Conservation (phyloP, 2,797 vertebrate species). For the Pseudomugil tenellus region DNA sequence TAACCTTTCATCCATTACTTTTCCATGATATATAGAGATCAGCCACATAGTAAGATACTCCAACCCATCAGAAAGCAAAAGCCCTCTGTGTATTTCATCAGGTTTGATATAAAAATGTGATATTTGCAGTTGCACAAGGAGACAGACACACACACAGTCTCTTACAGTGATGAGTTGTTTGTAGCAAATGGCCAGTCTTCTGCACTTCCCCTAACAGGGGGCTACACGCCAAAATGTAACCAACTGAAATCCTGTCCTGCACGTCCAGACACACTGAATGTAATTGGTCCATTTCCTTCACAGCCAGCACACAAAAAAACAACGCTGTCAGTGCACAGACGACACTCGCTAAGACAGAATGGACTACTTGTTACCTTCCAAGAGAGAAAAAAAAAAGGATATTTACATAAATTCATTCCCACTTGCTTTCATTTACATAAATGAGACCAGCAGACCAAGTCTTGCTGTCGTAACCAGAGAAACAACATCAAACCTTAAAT, state of each 20-base stretch:
- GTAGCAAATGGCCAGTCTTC: slow-evolving; percentile 31
- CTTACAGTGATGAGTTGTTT: slow-evolving; percentile 5
- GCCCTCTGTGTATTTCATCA: slow-evolving; percentile 19
- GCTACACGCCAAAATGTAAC: slow-evolving; percentile 29
- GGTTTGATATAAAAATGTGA: slow-evolving; percentile 18
- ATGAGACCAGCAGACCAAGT: slow-evolving; percentile 11
- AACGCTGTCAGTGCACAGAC: slow-evolving; percentile 7
- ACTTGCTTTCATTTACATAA: slow-evolving; percentile 55
- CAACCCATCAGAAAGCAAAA: not conserved
- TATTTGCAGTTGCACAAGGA: slow-evolving; percentile 16
- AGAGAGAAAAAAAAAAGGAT: slow-evolving; percentile 41
- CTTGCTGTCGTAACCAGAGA: slow-evolving; percentile 24
- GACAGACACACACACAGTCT: not conserved
- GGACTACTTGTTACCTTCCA: slow-evolving; percentile 22
- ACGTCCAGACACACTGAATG: slow-evolving; percentile 13
- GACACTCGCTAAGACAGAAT: slow-evolving; percentile 10
- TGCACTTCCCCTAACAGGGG: slow-evolving; percentile 2
- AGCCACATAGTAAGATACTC: not conserved
- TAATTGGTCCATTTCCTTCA: slow-evolving; percentile 50
- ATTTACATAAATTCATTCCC: slow-evolving; percentile 43
- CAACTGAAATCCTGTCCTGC: slow-evolving; percentile 33
- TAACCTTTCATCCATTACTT: not conserved
- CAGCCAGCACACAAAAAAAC: slow-evolving; percentile 1
- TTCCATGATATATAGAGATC: not conserved
- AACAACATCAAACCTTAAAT: slow-evolving; percentile 8